Evolutionary conservation across 2,888 invertebrate genomes (phyloP).

Genomic region (Calameuta filiformis): DNA sequence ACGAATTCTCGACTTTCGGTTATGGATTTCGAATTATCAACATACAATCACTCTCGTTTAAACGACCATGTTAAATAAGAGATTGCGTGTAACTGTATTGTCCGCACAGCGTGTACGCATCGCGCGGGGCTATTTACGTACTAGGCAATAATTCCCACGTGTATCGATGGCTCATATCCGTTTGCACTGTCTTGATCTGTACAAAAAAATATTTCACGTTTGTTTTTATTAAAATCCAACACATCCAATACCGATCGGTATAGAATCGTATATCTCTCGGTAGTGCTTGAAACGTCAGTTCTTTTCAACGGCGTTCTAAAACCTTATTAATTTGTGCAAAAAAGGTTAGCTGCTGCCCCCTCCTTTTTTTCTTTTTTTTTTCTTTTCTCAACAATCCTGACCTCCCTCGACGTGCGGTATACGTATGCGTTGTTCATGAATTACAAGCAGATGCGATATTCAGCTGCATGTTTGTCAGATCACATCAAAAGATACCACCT

Average conservation of each 20-base stretch:
- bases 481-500: constrained; percentile 15
- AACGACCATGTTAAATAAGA: neutral
- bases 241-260: neutral
- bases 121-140: neutral
- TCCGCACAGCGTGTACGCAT: neutral
- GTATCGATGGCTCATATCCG: neutral
- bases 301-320: neutral
- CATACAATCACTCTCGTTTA: neutral
- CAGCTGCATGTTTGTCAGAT: neutral
- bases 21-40: neutral
- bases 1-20: neutral
- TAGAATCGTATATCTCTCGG: neutral
- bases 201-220: neutral
- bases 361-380: neutral
- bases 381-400: neutral
- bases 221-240: neutral
- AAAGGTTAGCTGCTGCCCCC: neutral
- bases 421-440: neutral
- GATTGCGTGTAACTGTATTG: neutral
- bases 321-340: neutral
- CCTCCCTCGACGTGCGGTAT: neutral
- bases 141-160: neutral
- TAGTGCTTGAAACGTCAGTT: neutral
- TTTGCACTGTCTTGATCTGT: neutral
- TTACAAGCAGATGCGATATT: neutral